Evolutionary conservation across 1,140 invertebrate species (phyloP).

Genomic region (Adelges cooleyi): DNA sequence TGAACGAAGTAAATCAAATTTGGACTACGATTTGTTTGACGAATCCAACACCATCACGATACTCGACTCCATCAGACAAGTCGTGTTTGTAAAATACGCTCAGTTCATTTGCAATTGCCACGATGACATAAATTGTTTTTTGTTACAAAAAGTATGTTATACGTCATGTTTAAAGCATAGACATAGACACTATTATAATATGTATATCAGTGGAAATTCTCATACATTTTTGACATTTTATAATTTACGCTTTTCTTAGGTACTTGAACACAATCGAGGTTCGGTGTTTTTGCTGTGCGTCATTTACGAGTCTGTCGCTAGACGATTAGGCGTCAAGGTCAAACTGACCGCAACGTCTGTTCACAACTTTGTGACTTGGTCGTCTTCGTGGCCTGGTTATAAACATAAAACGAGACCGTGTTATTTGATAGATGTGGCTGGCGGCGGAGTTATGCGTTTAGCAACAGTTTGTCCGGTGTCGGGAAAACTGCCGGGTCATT

Average conservation of each 20-base stretch:
- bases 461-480: slow-evolving; percentile 2
- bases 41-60: not conserved
- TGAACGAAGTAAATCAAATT: not conserved
- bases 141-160: not conserved
- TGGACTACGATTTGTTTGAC: slow-evolving; percentile 10
- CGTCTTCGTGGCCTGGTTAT: not conserved
- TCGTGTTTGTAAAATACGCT: not conserved
- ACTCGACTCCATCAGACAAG: not conserved
- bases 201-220: no score
- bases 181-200: no score
- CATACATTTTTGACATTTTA: not conserved
- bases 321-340: slow-evolving; percentile 20
- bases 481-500: slow-evolving; percentile 5
- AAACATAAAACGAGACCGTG: not conserved
- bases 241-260: not conserved
- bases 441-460: not conserved
- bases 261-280: not conserved
- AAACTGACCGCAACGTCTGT: not conserved
- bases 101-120: not conserved
- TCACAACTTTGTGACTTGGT: slow-evolving; percentile 15
- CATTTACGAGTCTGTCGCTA: slow-evolving; percentile 2
- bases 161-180: no score
- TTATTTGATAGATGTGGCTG: slow-evolving; percentile 1
- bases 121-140: not conserved
- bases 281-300: slow-evolving; percentile 2